Evolutionary conservation across 1,140 invertebrate species (phyloP).

Genomic region (Hyles vespertilio): DNA sequence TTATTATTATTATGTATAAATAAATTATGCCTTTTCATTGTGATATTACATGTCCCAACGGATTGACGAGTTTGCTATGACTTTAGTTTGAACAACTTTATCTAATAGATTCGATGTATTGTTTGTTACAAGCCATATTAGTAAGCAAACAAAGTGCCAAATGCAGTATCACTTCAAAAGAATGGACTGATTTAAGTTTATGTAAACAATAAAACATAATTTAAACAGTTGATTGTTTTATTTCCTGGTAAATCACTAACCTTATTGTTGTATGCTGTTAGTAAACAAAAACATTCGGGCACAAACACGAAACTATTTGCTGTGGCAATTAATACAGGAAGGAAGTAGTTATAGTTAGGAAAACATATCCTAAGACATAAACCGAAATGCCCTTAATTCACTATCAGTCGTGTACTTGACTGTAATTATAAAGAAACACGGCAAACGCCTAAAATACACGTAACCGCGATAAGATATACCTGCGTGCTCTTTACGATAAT

Average conservation of each 20-base stretch:
- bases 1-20: constrained; percentile 10
- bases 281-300: too few species aligned
- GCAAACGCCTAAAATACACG: constrained; percentile 28
- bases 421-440: constrained; percentile 37
- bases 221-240: constrained; percentile 32
- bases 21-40: constrained; percentile 6
- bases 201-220: constrained; percentile 51
- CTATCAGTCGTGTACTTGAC: constrained; percentile 22
- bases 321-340: too few species aligned
- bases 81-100: constrained; percentile 20
- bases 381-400: constrained; percentile 31
- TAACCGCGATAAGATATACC: constrained; percentile 36
- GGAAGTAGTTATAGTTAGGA: too few species aligned
- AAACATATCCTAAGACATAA: too few species aligned
- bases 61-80: constrained; percentile 1
- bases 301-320: too few species aligned
- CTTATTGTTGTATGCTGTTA: too few species aligned
- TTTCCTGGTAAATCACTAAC: constrained; percentile 6
- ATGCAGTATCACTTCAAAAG: constrained; percentile 71
- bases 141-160: constrained; percentile 73
- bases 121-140: constrained; percentile 61
- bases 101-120: neutral
- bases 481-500: constrained; percentile 28
- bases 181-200: constrained; percentile 72
- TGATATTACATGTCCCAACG: constrained; percentile 5